Percentiles rank a stretch among this genome's conserved stretches.
These are phyloP conservation scores for Therioaphis trifolii DNA, from an alignment of 2,888 invertebrate species.

Conservation along the genomic window DNA sequence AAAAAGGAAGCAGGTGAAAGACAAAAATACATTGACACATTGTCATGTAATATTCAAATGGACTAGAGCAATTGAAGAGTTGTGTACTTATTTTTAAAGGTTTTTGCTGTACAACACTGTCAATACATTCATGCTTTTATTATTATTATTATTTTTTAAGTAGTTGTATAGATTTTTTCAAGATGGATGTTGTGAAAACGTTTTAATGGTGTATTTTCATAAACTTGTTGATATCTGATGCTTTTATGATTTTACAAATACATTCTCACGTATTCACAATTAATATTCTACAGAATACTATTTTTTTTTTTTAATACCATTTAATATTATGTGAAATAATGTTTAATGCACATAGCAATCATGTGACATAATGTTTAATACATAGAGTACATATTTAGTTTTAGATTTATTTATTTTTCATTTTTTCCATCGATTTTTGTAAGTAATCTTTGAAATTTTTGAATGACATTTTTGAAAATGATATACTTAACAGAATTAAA, in stretches of 20 bases:
- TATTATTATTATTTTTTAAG: not conserved
- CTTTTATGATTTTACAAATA: not conserved
- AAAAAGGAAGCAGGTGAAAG: not conserved
- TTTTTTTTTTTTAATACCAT: not conserved
- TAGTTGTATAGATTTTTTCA: too few relatives aligned
- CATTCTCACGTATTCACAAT: not conserved
- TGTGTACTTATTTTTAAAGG: too few relatives aligned
- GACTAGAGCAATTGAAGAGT: not conserved
- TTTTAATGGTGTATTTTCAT: not conserved
- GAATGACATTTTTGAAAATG: too few relatives aligned
- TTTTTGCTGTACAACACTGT: not conserved
- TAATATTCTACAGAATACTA: not conserved
- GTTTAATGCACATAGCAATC: not conserved
- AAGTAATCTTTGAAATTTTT: too few relatives aligned
- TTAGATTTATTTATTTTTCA: not conserved
- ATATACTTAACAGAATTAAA: too few relatives aligned
- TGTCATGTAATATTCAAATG: not conserved
- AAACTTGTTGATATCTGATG: constrained; percentile 34
- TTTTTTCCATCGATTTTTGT: not conserved
- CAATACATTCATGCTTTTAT: not conserved
- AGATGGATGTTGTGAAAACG: not conserved
- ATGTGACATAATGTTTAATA: not conserved
- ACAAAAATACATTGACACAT: not conserved
- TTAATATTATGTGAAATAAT: not conserved
- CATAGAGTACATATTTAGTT: not conserved